Conservation (phyloP, 2,113 vertebrate genomes). For the Crocuta crocuta region DNA sequence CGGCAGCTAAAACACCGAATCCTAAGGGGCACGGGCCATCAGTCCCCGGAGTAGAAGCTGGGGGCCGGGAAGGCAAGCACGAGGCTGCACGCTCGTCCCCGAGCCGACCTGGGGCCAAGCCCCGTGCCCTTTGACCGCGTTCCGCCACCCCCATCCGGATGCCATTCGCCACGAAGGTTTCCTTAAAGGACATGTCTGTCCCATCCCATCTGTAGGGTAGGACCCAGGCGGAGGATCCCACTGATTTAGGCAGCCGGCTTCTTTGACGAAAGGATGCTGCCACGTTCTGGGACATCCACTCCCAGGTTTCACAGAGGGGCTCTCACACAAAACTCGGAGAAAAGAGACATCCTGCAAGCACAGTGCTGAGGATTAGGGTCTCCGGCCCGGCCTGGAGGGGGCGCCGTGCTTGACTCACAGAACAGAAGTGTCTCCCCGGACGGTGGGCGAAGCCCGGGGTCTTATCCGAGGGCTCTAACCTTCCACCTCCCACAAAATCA, state of each 20-base stretch:
- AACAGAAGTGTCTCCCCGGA: not conserved
- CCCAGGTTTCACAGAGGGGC: not conserved
- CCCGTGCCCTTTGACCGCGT: accelerated
- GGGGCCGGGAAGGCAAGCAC: not conserved
- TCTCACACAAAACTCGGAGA: not conserved
- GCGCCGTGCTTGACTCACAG: not conserved
- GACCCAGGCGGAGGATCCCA: no score
- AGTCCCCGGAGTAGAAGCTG: accelerated
- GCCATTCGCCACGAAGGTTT: not conserved
- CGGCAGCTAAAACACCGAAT: accelerated
- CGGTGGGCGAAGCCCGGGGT: not conserved
- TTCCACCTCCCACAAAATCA: not conserved
- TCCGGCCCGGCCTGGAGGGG: no score
- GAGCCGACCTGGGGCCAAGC: not conserved
- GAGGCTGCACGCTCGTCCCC: no score
- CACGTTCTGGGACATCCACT: not conserved
- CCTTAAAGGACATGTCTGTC: accelerated
- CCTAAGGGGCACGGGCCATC: accelerated
- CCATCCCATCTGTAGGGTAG: no score
- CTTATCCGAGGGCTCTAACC: not conserved
- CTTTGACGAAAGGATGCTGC: not conserved
- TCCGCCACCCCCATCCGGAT: not conserved
- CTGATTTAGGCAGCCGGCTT: no score
- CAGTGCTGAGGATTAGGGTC: accelerated
- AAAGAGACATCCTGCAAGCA: not conserved